Conservation (phyloP, 2,888 invertebrate genomes). For the Pseudolycoriella hygida region DNA sequence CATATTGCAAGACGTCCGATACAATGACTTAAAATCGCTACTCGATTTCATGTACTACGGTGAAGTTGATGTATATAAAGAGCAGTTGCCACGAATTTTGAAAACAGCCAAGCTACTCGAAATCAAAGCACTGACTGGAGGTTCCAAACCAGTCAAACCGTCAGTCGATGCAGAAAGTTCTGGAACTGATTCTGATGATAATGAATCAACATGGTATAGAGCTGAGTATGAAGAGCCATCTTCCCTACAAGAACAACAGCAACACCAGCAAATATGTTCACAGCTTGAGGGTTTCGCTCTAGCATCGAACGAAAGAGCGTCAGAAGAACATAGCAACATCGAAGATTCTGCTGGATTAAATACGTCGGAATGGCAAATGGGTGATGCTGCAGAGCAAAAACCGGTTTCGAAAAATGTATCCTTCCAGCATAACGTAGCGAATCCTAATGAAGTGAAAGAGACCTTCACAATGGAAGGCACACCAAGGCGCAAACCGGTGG, state of each 20-base stretch:
- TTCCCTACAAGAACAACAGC: constrained; percentile 37
- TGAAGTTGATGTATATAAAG: constrained; percentile 80
- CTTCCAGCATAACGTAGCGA: constrained; percentile 33
- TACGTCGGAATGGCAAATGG: no score
- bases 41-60: constrained; percentile 89
- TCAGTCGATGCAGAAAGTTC: constrained; percentile 34
- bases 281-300: no score
- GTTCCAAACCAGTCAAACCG: constrained; percentile 56
- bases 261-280: no score
- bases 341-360: no score
- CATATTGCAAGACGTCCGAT: constrained; percentile 75
- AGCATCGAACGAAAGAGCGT: constrained; percentile 24
- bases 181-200: no score
- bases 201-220: constrained; percentile 36
- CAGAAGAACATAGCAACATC: constrained; percentile 35
- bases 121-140: constrained; percentile 74
- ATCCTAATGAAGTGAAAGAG: no score
- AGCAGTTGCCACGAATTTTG: constrained; percentile 59
- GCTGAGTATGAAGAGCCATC: constrained; percentile 34
- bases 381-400: no score
- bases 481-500: no score
- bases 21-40: constrained; percentile 68
- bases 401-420: constrained; percentile 44
- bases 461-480: no score
- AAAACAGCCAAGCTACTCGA: constrained; percentile 76